These are phyloP conservation scores for Notothenia coriiceps DNA, from an alignment of 2,113 vertebrate species.

Conservation along the genomic window DNA sequence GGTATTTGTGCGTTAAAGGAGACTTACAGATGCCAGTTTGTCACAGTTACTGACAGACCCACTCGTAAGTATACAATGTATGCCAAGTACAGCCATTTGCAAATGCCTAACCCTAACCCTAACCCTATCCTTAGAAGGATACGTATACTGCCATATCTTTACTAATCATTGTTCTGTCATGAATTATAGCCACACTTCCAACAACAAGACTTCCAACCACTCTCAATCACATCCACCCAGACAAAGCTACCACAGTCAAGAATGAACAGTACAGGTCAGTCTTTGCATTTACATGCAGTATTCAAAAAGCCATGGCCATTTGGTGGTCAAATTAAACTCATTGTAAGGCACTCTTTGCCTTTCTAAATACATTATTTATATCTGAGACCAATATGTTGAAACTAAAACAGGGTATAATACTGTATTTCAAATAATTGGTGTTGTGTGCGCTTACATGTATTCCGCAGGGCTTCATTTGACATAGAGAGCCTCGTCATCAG, in stretches of 20 bases:
- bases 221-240: no score
- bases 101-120: neutral
- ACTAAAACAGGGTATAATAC: no score
- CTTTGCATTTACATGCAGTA: no score
- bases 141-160: neutral
- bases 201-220: neutral
- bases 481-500: neutral
- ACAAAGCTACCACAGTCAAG: no score
- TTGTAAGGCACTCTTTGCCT: no score
- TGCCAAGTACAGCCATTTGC: neutral
- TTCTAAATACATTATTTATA: no score
- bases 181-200: neutral
- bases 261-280: no score
- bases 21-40: slow-evolving; percentile 56
- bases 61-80: slow-evolving; percentile 25
- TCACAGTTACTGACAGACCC: slow-evolving; percentile 25
- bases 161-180: neutral
- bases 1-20: slow-evolving; percentile 48
- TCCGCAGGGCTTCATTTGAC: neutral
- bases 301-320: no score
- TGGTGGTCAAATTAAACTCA: no score
- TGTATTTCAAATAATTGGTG: no score
- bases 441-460: neutral
- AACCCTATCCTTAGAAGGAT: no score
- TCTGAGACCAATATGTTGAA: no score